Percentiles rank a stretch among this genome's conserved stretches.
Conservation (phyloP, 2,888 invertebrate species). For the Periphyllus acericola region DNA sequence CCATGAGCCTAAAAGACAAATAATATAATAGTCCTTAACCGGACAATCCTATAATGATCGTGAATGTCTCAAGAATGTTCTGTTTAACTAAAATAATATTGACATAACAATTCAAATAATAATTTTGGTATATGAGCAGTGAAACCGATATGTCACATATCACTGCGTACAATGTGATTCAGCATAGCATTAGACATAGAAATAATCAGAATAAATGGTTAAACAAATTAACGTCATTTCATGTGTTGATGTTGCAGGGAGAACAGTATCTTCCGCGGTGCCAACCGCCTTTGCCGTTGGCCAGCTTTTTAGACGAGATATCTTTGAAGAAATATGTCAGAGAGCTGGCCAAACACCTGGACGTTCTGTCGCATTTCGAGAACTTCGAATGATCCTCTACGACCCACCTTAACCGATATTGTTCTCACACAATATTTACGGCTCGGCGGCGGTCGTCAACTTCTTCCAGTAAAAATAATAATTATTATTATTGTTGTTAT, state of each 20-base stretch:
- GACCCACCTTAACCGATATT: not conserved
- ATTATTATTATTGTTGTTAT: constrained; percentile 54
- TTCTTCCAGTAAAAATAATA: constrained; percentile 56
- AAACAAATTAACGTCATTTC: not conserved
- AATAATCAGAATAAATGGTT: too few species aligned
- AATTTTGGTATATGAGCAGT: too few species aligned
- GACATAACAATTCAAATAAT: too few species aligned
- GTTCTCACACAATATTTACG: not conserved
- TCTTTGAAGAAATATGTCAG: constrained; percentile 81
- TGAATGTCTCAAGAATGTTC: too few species aligned
- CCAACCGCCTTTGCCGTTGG: constrained; percentile 86
- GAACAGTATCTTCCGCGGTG: constrained; percentile 87
- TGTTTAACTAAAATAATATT: too few species aligned
- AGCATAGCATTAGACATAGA: too few species aligned
- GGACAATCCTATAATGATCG: too few species aligned
- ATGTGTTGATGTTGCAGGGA: constrained; percentile 69
- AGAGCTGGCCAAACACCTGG: constrained; percentile 84
- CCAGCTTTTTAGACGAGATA: constrained; percentile 88
- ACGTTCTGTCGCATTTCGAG: constrained; percentile 78
- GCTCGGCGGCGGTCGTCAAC: constrained; percentile 24
- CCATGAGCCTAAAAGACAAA: too few species aligned
- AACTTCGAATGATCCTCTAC: constrained; percentile 51
- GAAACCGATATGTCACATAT: too few species aligned
- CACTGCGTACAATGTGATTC: too few species aligned
- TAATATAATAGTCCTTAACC: too few species aligned